phyloP scores from a whole-genome alignment of 2,888 invertebrate species.

The Andrena praecox region DNA sequence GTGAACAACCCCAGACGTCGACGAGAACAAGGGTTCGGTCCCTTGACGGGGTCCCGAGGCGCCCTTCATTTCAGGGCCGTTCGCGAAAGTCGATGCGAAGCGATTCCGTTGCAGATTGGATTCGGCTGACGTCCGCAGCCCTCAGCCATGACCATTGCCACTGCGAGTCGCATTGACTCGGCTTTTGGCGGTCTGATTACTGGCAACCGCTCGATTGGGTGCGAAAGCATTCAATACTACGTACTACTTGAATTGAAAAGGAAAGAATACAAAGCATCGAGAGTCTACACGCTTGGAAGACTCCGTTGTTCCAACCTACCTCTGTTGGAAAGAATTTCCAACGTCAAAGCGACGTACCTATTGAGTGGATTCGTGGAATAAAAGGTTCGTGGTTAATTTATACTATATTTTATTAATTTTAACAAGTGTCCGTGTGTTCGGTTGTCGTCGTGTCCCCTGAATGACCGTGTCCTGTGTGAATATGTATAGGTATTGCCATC shows the following conservation, averaged over 20 bases:
- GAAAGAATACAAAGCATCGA: neutral
- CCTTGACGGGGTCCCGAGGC: conserved; percentile 7
- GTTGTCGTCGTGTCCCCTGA: conserved; percentile 55
- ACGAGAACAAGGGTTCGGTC: conserved; percentile 31
- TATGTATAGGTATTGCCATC: conserved; percentile 73
- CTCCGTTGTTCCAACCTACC: neutral
- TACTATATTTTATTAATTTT: conserved; percentile 80
- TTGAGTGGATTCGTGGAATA: neutral
- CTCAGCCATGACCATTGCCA: conserved; percentile 54
- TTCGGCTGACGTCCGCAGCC: conserved; percentile 33
- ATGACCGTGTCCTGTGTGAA: conserved; percentile 58
- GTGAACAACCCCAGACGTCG: conserved; percentile 15
- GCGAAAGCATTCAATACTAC: neutral
- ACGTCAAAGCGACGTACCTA: neutral
- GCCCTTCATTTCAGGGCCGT: conserved; percentile 39
- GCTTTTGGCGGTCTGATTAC: neutral
- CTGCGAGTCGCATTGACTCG: conserved; percentile 46
- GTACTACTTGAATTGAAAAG: neutral
- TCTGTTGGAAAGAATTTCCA: neutral
- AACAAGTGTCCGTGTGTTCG: conserved; percentile 73
- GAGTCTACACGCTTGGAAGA: neutral
- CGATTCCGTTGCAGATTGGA: conserved; percentile 67
- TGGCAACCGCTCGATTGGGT: neutral
- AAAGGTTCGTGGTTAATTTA: conserved; percentile 59
- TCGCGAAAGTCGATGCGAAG: conserved; percentile 59